Percentiles rank a stretch among this genome's conserved stretches.
These are phyloP conservation scores for Paragorgia papillata DNA, from an alignment of 92 coral and sea anemone species.

Conservation along the genomic window DNA sequence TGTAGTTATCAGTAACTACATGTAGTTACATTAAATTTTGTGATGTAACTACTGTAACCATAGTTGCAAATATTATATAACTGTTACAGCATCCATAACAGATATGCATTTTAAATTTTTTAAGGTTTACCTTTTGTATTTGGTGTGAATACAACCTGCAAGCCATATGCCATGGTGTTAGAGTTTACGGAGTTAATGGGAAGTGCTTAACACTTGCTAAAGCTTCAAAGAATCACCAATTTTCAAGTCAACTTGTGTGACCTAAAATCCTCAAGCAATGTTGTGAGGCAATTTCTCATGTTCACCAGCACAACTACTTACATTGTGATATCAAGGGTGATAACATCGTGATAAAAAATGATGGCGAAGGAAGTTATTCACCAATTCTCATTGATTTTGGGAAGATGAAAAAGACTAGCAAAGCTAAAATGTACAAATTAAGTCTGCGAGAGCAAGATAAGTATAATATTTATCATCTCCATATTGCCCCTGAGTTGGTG, in stretches of 20 bases:
- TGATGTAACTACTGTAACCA: too few species aligned
- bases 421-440: conserved; percentile 39
- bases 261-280: conserved; percentile 40
- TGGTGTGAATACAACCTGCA: conserved; percentile 33
- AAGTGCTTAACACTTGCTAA: conserved; percentile 43
- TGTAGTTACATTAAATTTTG: too few species aligned
- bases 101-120: too few species aligned
- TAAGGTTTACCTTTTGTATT: conserved; percentile 51
- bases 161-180: conserved; percentile 35
- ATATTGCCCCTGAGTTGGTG: conserved; percentile 62
- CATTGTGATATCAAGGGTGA: conserved; percentile 64
- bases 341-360: conserved; percentile 49
- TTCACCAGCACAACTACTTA: conserved; percentile 48
- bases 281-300: conserved; percentile 46
- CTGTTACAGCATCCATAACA: too few species aligned
- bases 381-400: conserved; percentile 64
- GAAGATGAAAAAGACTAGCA: conserved; percentile 23
- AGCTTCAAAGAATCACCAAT: not conserved
- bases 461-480: conserved; percentile 48
- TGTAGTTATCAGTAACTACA: too few species aligned
- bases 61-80: too few species aligned
- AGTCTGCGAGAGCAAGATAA: conserved; percentile 44
- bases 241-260: not conserved
- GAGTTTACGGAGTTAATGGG: conserved; percentile 49
- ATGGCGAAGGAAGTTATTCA: not conserved